Percentiles rank a stretch among this genome's conserved stretches.
Conservation (phyloP, 2,888 invertebrate genomes). For the Luffia ferchaultella region DNA sequence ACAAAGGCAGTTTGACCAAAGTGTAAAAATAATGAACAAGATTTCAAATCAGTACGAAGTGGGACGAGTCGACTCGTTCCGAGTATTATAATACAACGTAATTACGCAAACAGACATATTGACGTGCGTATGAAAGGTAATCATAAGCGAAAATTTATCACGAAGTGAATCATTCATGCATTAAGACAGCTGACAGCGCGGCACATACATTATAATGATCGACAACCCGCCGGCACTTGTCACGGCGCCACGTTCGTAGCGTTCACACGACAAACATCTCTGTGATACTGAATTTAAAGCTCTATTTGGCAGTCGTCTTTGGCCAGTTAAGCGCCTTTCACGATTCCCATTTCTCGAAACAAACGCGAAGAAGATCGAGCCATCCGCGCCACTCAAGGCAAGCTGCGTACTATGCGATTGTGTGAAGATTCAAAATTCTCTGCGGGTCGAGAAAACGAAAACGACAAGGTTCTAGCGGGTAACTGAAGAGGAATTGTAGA, state of each 20-base stretch:
- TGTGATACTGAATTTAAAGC: background rate
- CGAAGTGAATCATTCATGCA: conserved; percentile 64
- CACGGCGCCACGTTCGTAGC: background rate
- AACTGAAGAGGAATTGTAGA: conserved; percentile 7
- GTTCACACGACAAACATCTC: background rate
- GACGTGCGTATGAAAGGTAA: conserved; percentile 63
- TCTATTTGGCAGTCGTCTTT: background rate
- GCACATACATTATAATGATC: conserved; percentile 66
- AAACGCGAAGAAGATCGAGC: no score
- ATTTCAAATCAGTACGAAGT: background rate
- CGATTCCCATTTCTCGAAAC: no score
- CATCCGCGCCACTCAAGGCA: background rate
- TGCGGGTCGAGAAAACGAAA: conserved; percentile 7
- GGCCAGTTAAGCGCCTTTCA: no score
- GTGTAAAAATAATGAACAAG: background rate
- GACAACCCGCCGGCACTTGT: conserved; percentile 39
- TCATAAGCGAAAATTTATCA: conserved; percentile 66
- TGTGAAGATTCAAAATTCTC: background rate
- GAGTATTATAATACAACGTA: conserved; percentile 37
- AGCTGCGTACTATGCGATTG: background rate
- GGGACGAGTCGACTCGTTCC: background rate
- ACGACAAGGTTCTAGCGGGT: conserved; percentile 30
- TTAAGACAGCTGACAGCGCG: conserved; percentile 61
- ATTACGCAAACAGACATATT: conserved; percentile 62
- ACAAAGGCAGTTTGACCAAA: no score